Evolutionary conservation across 2,113 vertebrate genomes (phyloP), one percentile per base, ranked within the genome.

Genomic region (Nerophis lumbriciformis): DNA sequence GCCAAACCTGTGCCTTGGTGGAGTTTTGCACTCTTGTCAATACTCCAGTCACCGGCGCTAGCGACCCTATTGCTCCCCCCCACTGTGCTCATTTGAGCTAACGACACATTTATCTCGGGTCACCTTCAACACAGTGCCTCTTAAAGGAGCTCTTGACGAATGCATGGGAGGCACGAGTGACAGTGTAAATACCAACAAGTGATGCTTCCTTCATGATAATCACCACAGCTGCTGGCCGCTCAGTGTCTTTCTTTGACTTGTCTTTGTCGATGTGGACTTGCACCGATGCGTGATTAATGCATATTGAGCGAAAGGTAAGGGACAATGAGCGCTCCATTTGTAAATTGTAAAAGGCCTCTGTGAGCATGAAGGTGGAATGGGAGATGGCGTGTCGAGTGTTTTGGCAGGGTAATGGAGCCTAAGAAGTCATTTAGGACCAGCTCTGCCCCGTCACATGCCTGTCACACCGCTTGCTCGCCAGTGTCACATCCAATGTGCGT

Each of bases 331-430:
- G 75, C 66, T 82, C 73, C 76, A 81, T 87, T 87, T 87, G 80
- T 65, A 76, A 83, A 80, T 69, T 74, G 77, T 12, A 78, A 63
- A 44, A 81, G 67, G 78, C 66, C 72, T 81, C 80, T 59, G 80
- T 83, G 82, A 87, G 82, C 87, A 86, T 88, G 87, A 87, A 86
- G 83, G 84, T 72, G 81, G 86, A 84, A 82, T 77, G 76, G 78
- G 68, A 83, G 71, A 74, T 80, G 84, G 84, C 75, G 68, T 81
- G 86, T 84, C 84, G 78, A 66, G 75, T 79, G 83, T 86, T 85
- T 85, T 85, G 84, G 82, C 81, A 81, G 85, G 81, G 85, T 89
- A 89, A 91, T 89, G 80, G 83, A 77, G 80, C 85, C 80, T 81
- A 81, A 81, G 85, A 85, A 84, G 84, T 85, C 81, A 87, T 90